phyloP scores from a whole-genome alignment of 2,113 vertebrate species.

The Boleophthalmus pectinirostris region DNA sequence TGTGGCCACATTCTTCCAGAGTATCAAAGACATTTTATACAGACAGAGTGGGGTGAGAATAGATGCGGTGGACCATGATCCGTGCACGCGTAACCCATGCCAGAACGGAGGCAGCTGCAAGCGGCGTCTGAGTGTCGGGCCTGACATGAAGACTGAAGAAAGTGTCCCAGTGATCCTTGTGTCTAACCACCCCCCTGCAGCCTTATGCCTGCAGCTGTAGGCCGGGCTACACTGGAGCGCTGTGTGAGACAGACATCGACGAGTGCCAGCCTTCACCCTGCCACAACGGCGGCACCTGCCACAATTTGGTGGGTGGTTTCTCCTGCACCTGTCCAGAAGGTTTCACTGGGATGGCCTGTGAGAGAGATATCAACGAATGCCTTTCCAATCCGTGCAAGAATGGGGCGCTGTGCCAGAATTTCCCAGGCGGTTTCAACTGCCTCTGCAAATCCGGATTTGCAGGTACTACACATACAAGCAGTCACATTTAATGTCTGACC shows the following conservation, averaged over 20 bases:
- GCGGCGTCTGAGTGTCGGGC: conserved; percentile 82
- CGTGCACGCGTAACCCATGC: conserved; percentile 88
- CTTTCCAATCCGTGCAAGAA: conserved; percentile 92
- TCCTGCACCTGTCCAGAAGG: conserved; percentile 92
- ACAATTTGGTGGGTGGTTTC: conserved; percentile 93
- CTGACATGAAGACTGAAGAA: conserved; percentile 78
- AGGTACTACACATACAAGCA: conserved; percentile 78
- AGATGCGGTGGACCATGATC: conserved; percentile 91
- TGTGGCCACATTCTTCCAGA: conserved; percentile 95
- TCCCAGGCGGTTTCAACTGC: conserved; percentile 93
- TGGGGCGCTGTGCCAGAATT: conserved; percentile 92
- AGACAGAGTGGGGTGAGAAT: conserved; percentile 90
- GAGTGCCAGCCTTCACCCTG: conserved; percentile 94
- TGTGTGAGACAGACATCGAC: conserved; percentile 88
- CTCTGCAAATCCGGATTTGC: conserved; percentile 92
- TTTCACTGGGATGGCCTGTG: conserved; percentile 94
- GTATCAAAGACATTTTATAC: conserved; percentile 89
- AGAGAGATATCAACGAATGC: conserved; percentile 95
- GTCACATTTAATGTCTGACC: conserved; percentile 47
- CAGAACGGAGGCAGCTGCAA: conserved; percentile 93
- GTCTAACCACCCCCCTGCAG: conserved; percentile 84
- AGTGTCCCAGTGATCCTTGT: conserved; percentile 89
- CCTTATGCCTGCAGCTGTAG: conserved; percentile 91
- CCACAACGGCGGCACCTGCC: conserved; percentile 93
- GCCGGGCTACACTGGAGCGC: conserved; percentile 84